These are phyloP conservation scores for Conger conger DNA, from an alignment of 2,113 vertebrate species.

Conservation along the genomic window DNA sequence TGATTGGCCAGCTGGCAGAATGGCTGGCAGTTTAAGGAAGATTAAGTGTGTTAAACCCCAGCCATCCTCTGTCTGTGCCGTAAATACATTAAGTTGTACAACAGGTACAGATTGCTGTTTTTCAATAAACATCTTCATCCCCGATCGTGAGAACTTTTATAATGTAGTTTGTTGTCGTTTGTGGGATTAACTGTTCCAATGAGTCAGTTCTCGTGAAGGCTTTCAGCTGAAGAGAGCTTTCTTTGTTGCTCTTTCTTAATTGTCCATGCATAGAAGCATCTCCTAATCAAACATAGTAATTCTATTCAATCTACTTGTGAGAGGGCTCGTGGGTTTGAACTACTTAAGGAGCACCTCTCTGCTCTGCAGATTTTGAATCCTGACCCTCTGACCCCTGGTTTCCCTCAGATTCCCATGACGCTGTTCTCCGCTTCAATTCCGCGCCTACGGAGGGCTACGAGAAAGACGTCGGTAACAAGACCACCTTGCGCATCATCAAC, in stretches of 20 bases:
- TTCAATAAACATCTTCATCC: too few relatives aligned
- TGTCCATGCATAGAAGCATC: too few relatives aligned
- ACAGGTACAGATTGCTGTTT: not conserved
- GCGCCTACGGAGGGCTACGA: slow-evolving; percentile 82
- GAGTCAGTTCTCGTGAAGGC: too few relatives aligned
- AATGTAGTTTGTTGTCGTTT: too few relatives aligned
- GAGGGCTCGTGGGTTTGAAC: too few relatives aligned
- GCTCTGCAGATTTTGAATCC: not conserved
- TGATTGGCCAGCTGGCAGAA: not conserved
- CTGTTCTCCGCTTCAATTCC: slow-evolving; percentile 84
- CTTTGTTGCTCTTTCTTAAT: too few relatives aligned
- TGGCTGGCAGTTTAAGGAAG: not conserved
- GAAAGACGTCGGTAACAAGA: slow-evolving; percentile 87
- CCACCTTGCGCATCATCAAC: slow-evolving; percentile 85
- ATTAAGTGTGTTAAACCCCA: not conserved
- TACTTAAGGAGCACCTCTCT: too few relatives aligned
- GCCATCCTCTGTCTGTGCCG: not conserved
- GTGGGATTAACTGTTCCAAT: too few relatives aligned
- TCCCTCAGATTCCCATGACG: slow-evolving; percentile 83
- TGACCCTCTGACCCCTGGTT: slow-evolving; percentile 28
- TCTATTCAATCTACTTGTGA: too few relatives aligned
- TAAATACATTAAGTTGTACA: not conserved
- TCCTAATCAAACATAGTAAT: too few relatives aligned
- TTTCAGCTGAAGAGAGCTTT: too few relatives aligned
- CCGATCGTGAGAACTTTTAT: not conserved